Evolutionary conservation across 2,888 invertebrate species (phyloP).

Genomic region (Ephialtes manifestator): DNA sequence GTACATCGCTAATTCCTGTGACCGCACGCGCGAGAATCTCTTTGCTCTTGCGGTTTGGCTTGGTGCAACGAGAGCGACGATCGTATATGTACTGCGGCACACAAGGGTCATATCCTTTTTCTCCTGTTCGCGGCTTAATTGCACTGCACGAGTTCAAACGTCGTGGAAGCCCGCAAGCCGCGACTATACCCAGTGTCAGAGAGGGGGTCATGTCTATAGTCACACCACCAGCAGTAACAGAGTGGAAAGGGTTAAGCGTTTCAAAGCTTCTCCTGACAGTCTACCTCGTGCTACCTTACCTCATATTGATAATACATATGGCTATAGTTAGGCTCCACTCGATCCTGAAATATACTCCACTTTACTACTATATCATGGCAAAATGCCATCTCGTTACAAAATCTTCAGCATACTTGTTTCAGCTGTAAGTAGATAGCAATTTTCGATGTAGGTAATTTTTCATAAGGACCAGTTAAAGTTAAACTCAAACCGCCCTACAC

Average conservation of each 20-base stretch:
- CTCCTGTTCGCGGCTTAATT: conserved; percentile 57
- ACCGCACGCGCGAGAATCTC: conserved; percentile 45
- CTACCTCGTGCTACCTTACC: background rate
- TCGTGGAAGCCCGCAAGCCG: conserved; percentile 56
- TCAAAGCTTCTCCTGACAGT: background rate
- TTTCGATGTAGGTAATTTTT: background rate
- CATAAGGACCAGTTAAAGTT: conserved; percentile 6
- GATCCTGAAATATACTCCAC: conserved; percentile 26
- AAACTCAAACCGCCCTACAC: conserved; percentile 3
- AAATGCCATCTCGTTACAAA: conserved; percentile 51
- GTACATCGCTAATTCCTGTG: conserved; percentile 9
- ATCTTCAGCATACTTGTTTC: conserved; percentile 30
- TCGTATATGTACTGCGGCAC: background rate
- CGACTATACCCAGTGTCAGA: conserved; percentile 17
- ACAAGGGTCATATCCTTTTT: conserved; percentile 42
- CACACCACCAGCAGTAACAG: background rate
- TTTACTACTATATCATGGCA: conserved; percentile 34
- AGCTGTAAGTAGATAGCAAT: background rate
- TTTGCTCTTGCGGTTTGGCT: conserved; percentile 48
- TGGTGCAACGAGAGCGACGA: conserved; percentile 20
- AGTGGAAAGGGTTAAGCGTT: conserved; percentile 11
- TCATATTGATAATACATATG: background rate
- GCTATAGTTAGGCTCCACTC: conserved; percentile 3
- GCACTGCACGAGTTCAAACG: conserved; percentile 58
- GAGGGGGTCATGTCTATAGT: background rate